Base-by-base conservation (phyloP, 2,113 vertebrate species). In the Gopherus flavomarginatus region DNA sequence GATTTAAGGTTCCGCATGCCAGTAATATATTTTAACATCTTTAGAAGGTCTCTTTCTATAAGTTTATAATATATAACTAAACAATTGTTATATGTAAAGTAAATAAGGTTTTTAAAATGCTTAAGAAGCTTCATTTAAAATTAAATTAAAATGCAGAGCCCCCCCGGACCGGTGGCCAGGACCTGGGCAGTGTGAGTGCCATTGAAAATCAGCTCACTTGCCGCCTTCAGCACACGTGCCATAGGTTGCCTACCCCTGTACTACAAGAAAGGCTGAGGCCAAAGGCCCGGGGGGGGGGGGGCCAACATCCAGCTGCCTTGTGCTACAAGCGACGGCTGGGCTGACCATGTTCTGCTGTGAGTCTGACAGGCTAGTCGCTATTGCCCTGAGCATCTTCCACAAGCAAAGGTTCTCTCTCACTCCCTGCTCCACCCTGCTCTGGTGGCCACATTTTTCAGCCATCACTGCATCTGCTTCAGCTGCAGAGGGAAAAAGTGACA, bases 401-500 rank as follows among this genome's bases (percentile, higher is more conserved):
- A 56, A 90, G 69, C n/a, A 42, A 87, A 89, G 14, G 59, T 49
- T 90, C 75, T 53, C 12, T 49, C 38, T 19, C 19, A 29, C 53
- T 53, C 65, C 0, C 0, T 82, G 56, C n/a, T 53, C 91, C 26
- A 53, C 62, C 38, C 38, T 24, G 27, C 84, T 77, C 81, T 29
- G 35, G 69, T 83, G 11, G 21, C 80, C 0, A 2, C 86, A 86
- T 95, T 94, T 96, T 94, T 83, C 81, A 16, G n/a, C 29, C 88
- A 65, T 92, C 22, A 1, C 75, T 79, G 80, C 52, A 92, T 91
- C 62, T 8, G 65, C 26, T 83, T 21, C 50, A 59, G 82, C 16
- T 8, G 16, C 3, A 0, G 81, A 89, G 90, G 85, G 96, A 96
- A 96, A 96, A 94, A 80, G 42, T 88, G 92, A 96, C 53, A 81